Conservation (phyloP, 2,113 vertebrate species). For the Pungitius pungitius region DNA sequence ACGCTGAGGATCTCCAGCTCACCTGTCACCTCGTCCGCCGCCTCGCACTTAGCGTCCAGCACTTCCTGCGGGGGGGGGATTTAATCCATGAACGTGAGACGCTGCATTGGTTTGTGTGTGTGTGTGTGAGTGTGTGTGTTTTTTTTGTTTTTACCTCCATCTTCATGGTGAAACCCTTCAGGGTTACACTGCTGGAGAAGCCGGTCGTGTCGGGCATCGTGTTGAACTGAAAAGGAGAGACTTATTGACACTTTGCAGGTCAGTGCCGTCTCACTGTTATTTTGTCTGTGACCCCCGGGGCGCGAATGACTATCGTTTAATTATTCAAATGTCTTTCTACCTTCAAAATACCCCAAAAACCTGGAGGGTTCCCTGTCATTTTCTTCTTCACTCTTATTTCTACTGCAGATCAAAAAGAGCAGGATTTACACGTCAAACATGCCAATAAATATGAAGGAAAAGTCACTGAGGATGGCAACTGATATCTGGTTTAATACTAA, state of each 20-base stretch:
- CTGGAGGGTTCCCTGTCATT: too few species aligned
- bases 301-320: background rate
- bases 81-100: background rate
- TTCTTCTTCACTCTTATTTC: too few species aligned
- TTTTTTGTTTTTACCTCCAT: constrained; percentile 84
- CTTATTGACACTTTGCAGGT: background rate
- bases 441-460: background rate
- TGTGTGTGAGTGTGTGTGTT: background rate
- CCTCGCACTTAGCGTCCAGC: constrained; percentile 84
- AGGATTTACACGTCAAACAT: background rate
- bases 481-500: background rate
- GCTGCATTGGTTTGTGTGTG: background rate
- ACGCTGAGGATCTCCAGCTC: constrained; percentile 66
- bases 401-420: background rate
- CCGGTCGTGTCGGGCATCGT: constrained; percentile 88
- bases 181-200: constrained; percentile 89
- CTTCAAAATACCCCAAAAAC: background rate
- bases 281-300: background rate
- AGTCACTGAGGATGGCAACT: background rate
- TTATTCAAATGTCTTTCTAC: background rate
- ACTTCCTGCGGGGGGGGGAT: constrained; percentile 79
- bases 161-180: constrained; percentile 92
- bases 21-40: constrained; percentile 68
- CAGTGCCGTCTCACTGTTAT: background rate
- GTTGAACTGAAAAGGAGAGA: constrained; percentile 85